Percentiles rank a stretch among this genome's conserved stretches.
phyloP scores from a whole-genome alignment of 2,113 vertebrate genomes.

The Himantopus leucocephalus region DNA sequence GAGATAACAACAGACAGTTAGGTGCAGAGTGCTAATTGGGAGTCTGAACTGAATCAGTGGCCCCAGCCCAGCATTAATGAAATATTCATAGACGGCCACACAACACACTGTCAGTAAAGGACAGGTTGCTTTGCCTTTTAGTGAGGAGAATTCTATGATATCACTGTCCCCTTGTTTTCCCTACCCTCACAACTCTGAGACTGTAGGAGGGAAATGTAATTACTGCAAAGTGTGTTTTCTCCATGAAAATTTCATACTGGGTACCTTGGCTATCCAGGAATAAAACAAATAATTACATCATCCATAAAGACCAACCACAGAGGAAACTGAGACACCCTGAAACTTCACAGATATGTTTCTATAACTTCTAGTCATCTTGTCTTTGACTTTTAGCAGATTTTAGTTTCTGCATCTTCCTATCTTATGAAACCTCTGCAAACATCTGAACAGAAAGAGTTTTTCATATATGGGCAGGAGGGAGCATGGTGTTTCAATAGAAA shows the following conservation, averaged over 20 bases:
- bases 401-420: not conserved
- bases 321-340: not conserved
- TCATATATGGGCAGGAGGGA: not conserved
- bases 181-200: not conserved
- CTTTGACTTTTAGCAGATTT: not conserved
- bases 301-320: not conserved
- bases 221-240: not conserved
- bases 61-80: conserved; percentile 59
- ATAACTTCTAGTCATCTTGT: not conserved
- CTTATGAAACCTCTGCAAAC: not conserved
- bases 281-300: not conserved
- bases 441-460: not conserved
- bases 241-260: not conserved
- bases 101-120: conserved; percentile 29
- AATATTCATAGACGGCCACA: conserved; percentile 53
- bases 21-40: conserved; percentile 66
- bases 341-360: not conserved
- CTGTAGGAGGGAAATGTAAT: not conserved
- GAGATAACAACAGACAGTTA: conserved; percentile 66
- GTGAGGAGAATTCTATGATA: not conserved
- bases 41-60: conserved; percentile 63
- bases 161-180: not conserved
- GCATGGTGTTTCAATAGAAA: not conserved
- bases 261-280: not conserved
- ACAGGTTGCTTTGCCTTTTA: conserved; percentile 21